Evolutionary conservation across 1,140 invertebrate species (phyloP).

Genomic region (Drosophila dunni): DNA sequence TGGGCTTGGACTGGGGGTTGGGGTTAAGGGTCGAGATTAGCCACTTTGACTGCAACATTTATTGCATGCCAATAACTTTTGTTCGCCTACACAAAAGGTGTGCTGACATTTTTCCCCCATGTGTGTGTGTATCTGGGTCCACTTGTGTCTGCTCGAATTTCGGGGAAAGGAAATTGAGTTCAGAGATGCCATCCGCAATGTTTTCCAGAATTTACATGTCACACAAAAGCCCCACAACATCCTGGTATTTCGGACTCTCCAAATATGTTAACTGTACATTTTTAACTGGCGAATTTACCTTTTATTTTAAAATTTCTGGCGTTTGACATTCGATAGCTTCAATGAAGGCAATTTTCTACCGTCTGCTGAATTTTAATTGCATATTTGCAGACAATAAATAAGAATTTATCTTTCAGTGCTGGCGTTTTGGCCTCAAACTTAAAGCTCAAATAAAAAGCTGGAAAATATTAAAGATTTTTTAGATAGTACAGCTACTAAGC

Average conservation of each 20-base stretch:
- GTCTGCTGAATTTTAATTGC: not conserved
- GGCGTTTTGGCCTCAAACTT: not conserved
- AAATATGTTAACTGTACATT: constrained; percentile 20
- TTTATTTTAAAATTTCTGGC: constrained; percentile 28
- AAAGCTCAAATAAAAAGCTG: not conserved
- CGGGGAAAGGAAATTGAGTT: not conserved
- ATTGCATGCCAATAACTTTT: constrained; percentile 74
- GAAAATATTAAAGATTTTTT: not conserved
- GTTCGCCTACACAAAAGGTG: constrained; percentile 25
- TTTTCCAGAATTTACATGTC: constrained; percentile 57
- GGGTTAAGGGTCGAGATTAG: constrained; percentile 28
- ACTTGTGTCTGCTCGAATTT: not conserved
- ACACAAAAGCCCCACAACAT: constrained; percentile 18
- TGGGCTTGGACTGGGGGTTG: not conserved
- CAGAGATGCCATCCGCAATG: constrained; percentile 38
- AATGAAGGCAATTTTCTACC: constrained; percentile 1
- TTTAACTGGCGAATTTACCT: constrained; percentile 7
- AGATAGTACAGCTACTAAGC: too few relatives aligned
- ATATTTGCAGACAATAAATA: constrained; percentile 4
- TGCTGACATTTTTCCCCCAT: constrained; percentile 11
- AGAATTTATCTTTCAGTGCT: not conserved
- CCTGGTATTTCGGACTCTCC: constrained; percentile 35
- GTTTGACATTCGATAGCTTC: not conserved
- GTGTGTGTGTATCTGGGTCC: constrained; percentile 7
- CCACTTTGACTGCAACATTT: constrained; percentile 58